phyloP scores from a whole-genome alignment of 2,797 vertebrate genomes.

The Delichon dasypus region DNA sequence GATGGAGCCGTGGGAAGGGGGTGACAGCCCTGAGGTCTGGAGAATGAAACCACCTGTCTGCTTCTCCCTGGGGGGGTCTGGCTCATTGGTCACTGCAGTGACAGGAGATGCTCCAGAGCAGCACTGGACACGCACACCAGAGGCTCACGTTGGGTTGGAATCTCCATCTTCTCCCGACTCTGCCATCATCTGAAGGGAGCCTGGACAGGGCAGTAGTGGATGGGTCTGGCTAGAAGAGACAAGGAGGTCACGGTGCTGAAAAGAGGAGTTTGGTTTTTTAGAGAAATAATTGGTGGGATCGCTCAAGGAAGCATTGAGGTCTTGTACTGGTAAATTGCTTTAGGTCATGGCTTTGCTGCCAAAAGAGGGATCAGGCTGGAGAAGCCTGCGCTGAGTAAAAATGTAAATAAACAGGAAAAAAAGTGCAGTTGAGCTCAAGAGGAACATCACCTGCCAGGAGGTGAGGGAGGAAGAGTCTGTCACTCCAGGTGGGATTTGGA shows the following conservation, averaged over 20 bases:
- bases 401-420: neutral
- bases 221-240: neutral
- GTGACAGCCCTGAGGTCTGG: neutral
- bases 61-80: neutral
- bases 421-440: accelerated
- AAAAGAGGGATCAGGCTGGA: neutral
- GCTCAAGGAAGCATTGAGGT: neutral
- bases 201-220: neutral
- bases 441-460: neutral
- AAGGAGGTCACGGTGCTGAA: neutral
- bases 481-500: neutral
- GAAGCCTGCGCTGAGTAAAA: neutral
- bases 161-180: neutral
- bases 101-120: neutral
- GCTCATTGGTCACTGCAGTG: neutral
- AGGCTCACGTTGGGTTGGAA: accelerated
- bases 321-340: neutral
- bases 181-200: neutral
- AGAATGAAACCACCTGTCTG: neutral
- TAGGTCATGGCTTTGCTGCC: neutral
- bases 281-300: neutral
- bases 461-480: neutral
- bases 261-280: neutral
- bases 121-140: neutral
- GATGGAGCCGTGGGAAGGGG: neutral